Percentiles rank a stretch among this genome's conserved stretches.
These are phyloP conservation scores for Caenorhabditis wallacei DNA, from an alignment of 2,888 invertebrate species.

Conservation along the genomic window DNA sequence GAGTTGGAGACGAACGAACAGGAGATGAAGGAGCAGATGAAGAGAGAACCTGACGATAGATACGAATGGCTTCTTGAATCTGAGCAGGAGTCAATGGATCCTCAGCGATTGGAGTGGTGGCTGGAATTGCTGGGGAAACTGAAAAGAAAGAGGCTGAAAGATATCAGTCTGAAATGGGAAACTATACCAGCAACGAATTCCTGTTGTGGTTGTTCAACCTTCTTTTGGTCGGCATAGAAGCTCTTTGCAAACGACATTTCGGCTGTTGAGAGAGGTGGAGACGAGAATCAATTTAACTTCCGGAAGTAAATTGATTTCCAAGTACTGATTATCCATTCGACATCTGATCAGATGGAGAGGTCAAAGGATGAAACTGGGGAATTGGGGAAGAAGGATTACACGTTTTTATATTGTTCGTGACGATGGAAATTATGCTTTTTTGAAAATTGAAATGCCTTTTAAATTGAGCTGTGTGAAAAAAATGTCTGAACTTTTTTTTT, in stretches of 20 bases:
- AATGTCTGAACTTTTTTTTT: too few species aligned
- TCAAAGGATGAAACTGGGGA: too few species aligned
- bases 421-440: too few species aligned
- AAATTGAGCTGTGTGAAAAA: too few species aligned
- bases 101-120: conserved; percentile 53
- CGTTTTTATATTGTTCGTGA: too few species aligned
- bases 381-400: too few species aligned
- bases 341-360: too few species aligned
- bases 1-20: conserved; percentile 42
- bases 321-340: background rate
- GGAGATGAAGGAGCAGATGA: conserved; percentile 50
- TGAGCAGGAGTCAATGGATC: conserved; percentile 53
- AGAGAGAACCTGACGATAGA: conserved; percentile 60
- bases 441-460: too few species aligned
- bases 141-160: background rate
- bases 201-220: conserved; percentile 17
- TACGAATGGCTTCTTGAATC: conserved; percentile 61
- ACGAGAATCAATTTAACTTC: background rate
- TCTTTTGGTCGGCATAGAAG: conserved; percentile 58
- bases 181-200: conserved; percentile 9
- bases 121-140: conserved; percentile 38
- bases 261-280: conserved; percentile 6
- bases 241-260: conserved; percentile 60
- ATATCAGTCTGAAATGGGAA: background rate
- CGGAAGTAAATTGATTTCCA: background rate